Base-by-base conservation (phyloP, 2,113 vertebrate genomes). In the Pomatostomus ruficeps region DNA sequence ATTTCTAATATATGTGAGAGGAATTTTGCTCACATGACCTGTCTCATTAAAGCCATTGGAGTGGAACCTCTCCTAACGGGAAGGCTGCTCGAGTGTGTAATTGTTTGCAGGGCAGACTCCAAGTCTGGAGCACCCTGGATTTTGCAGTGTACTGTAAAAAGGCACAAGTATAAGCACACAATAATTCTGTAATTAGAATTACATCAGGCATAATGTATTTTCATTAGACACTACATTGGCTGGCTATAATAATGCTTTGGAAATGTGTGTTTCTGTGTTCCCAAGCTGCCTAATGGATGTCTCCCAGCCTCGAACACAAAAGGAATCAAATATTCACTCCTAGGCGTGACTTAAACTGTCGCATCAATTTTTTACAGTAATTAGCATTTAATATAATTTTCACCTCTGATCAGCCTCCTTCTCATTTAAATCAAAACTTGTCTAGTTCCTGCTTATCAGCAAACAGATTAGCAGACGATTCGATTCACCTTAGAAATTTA, bases 171-270 rank as follows among this genome's bases (percentile, higher is more conserved):
- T 74, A 65, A 91, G 21, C 33, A 55, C 33, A 45, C 48, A 91
- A 55, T 94, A 88, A 80, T 85, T 73, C 82, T 90, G 40, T 86
- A 94, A 96, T 95, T 96, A 96, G 63, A 88, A 94, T 93, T 91
- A 73, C 54, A 95, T 76, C 75, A 81, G 40, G 48, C 55, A 93
- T 90, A 90, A 94, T 94, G 52, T 20, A 52, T 90, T 95, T 91
- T 65, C 78, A 84, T 97, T 95, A 92, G 68, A 59, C 46, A 67
- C 71, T 83, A 63, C 7, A 4, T 12, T 86, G 59, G 8, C 55
- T 95, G 67, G 36, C 86, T 95, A 48, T 74, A 87, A 75, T 68
- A 70, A 83, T 54, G 59, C 59, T 81, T 93, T 84, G 4, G 3
- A 67, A 84, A 20, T 16, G 29, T 74, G 58, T 43, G 19, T 45